phyloP scores from a whole-genome alignment of 2,888 invertebrate genomes.

The Tubiluchus corallicola region DNA sequence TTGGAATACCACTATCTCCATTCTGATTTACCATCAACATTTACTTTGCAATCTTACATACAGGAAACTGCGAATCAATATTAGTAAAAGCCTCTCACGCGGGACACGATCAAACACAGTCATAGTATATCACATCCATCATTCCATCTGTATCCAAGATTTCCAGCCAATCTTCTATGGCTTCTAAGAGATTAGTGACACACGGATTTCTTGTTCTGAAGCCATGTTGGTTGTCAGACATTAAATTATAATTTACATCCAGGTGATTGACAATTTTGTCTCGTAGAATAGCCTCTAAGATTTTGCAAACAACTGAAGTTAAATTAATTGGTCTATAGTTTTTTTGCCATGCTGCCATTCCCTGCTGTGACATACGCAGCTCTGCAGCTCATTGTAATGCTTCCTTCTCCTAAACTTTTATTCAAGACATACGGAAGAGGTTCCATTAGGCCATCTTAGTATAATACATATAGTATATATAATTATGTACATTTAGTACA shows the following conservation, averaged over 20 bases:
- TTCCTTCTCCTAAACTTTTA: conserved; percentile 14
- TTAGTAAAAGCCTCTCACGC: background rate
- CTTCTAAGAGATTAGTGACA: conserved; percentile 14
- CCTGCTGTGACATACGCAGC: conserved; percentile 13
- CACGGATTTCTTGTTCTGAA: conserved; percentile 14
- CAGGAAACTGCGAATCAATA: background rate
- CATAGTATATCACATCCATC: conserved; percentile 13
- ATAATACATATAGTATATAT: too few species aligned
- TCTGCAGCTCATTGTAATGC: too few species aligned
- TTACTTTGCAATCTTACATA: background rate
- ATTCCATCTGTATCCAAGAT: conserved; percentile 11
- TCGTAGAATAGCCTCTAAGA: conserved; percentile 11
- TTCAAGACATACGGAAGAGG: too few species aligned
- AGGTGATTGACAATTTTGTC: background rate
- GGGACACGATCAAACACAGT: conserved; percentile 13
- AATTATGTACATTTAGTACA: too few species aligned
- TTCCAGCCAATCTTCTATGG: conserved; percentile 11
- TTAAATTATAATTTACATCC: background rate
- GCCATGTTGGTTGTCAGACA: conserved; percentile 12
- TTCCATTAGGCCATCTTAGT: too few species aligned
- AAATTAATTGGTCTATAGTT: conserved; percentile 15
- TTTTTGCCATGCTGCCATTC: conserved; percentile 8
- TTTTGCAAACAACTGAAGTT: conserved; percentile 12
- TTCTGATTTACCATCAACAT: background rate
- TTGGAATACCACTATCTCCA: background rate